These are phyloP conservation scores for Steinernema scapterisci DNA, from an alignment of 2,888 invertebrate genomes.

Conservation along the genomic window DNA sequence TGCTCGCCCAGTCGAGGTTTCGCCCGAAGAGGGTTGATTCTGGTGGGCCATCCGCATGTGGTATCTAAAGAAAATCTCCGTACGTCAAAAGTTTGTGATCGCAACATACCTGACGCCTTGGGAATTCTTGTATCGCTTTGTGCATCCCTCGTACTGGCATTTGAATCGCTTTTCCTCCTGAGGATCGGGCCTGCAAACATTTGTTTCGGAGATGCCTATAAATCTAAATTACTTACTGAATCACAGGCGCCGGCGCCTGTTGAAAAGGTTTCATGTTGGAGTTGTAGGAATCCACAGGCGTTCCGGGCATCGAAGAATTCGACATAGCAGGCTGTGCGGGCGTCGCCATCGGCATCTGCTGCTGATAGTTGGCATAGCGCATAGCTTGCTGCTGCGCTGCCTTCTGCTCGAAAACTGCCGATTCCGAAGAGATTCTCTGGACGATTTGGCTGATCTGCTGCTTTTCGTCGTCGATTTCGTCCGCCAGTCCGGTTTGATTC, in stretches of 20 bases:
- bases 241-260: background rate
- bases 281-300: background rate
- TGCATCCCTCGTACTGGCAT: slow-evolving; percentile 1
- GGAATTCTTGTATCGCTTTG: slow-evolving; percentile 25
- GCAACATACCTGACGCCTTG: background rate
- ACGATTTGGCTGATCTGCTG: slow-evolving; percentile 26
- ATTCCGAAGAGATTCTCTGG: slow-evolving; percentile 8
- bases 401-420: slow-evolving; percentile 21
- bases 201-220: no score
- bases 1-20: slow-evolving; percentile 4
- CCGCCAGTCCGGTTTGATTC: background rate
- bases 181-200: background rate
- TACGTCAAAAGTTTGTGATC: no score
- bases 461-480: slow-evolving; percentile 24
- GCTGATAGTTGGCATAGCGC: slow-evolving; percentile 1
- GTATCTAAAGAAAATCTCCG: background rate
- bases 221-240: no score
- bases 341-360: background rate
- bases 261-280: background rate
- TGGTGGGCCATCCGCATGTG: slow-evolving; percentile 18
- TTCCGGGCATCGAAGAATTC: background rate
- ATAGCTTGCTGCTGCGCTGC: slow-evolving; percentile 5
- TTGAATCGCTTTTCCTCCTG: slow-evolving; percentile 6
- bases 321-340: background rate
- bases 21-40: slow-evolving; percentile 13